Conservation (phyloP, 2,113 vertebrate species). For the Hylia prasina region DNA sequence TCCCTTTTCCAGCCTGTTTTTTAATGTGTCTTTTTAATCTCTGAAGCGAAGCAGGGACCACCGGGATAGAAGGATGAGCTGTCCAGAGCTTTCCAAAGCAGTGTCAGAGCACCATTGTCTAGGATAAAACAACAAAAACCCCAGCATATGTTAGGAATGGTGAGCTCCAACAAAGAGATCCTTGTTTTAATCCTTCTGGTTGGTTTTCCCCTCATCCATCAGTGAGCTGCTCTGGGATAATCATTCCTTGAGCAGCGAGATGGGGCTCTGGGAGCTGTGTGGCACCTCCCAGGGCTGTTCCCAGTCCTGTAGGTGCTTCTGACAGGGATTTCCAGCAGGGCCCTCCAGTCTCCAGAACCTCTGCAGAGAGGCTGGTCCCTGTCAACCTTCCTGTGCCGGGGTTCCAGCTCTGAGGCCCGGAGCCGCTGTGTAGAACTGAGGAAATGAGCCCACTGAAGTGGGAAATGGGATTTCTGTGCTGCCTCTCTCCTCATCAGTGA, state of each 20-base stretch:
- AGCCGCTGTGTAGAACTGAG: neutral
- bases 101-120: neutral
- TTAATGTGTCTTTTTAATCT: neutral
- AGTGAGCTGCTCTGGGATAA: neutral
- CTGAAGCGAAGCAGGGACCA: neutral
- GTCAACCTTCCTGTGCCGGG: fast-evolving
- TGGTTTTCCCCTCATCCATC: neutral
- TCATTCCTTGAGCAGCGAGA: neutral
- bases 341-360: neutral
- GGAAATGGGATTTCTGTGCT: slow-evolving; percentile 15
- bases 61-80: neutral
- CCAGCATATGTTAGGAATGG: neutral
- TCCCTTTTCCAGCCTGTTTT: neutral
- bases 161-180: neutral
- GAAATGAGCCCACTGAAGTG: neutral
- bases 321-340: neutral
- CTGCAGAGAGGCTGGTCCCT: neutral
- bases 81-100: neutral
- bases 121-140: neutral
- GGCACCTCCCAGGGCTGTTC: neutral
- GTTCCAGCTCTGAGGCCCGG: fast-evolving
- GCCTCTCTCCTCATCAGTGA: neutral
- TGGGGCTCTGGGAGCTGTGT: neutral
- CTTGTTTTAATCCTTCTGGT: neutral
- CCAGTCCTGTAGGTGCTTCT: neutral